Base-by-base conservation (phyloP, 2,888 invertebrate species). In the Clanis bilineata region DNA sequence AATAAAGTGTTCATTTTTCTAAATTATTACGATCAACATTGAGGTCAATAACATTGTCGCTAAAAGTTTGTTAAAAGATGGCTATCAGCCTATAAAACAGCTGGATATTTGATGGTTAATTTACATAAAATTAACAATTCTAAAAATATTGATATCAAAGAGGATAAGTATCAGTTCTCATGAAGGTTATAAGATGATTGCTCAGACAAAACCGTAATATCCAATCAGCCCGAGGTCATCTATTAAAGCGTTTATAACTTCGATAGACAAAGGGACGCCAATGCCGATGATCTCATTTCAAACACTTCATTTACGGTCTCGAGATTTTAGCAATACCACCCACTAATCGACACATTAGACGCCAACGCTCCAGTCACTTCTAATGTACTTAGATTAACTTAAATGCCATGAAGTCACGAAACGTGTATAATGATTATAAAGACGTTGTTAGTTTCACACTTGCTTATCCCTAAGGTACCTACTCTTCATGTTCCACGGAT, bases 361-460 rank as follows among this genome's bases (percentile, higher is more conserved):
- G 18, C 51, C 51, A 10, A 51, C 51, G 10, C 51, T 9, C 15
- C 21, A 18, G 25, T 45, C 22, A 4, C 10, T 32, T 28, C 51
- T 51, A 32, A 51, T 51, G 51, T 51, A 51, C 51, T 32, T 51
- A 28, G 51, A 51, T 51, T 51, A 51, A 51, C 28, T 51, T 51
- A 32, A 32, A 51, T 51, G 32, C 51, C 51, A 51, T 25, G 45
- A 45, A 45, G 45, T 5, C 25, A 45, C 25, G 45, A 51, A 51
- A 32, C 15, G 3, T 32, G 32, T 51, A 9, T 32, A 18, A 51
- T 32, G 2, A 51, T 18, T 23, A 45, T 45, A 6, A 23, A 23
- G 25, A 12, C 23, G 23, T 45, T 45, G n/a, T 12, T 23, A 22
- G 45, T 5, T 45, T 12, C n/a, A 18, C 45, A 23, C 22, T 12